These are phyloP conservation scores for Sinopyrophorus schimmeli DNA, from an alignment of 2,888 invertebrate species.

Conservation along the genomic window DNA sequence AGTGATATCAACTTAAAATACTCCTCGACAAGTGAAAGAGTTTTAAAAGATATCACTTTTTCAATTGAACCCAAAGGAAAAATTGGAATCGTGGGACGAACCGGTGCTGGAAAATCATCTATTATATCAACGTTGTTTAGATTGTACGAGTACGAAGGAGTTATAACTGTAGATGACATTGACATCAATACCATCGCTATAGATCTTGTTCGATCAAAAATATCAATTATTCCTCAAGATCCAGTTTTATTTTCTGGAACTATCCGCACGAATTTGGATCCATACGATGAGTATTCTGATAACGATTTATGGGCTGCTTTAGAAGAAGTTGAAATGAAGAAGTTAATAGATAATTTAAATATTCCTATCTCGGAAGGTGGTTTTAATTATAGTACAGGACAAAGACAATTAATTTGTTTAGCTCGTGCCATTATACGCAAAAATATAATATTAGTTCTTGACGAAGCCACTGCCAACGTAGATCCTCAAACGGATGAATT, in stretches of 20 bases:
- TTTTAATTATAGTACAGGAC: conserved; percentile 50
- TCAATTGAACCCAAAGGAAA: conserved; percentile 68
- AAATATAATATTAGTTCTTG: conserved; percentile 45
- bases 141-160: conserved; percentile 74
- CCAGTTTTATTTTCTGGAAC: conserved; percentile 85
- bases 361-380: conserved; percentile 66
- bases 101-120: conserved; percentile 81
- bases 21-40: conserved; percentile 67
- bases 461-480: conserved; percentile 81
- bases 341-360: conserved; percentile 39
- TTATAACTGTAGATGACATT: conserved; percentile 76
- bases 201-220: conserved; percentile 70
- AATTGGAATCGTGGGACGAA: conserved; percentile 78
- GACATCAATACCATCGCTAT: conserved; percentile 71
- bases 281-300: conserved; percentile 77
- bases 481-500: conserved; percentile 74
- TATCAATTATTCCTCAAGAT: conserved; percentile 85
- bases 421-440: conserved; percentile 62
- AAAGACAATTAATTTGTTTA: conserved; percentile 69
- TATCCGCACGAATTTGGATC: conserved; percentile 85
- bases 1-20: conserved; percentile 72
- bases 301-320: conserved; percentile 80
- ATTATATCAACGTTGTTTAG: conserved; percentile 78
- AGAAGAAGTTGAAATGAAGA: conserved; percentile 78
- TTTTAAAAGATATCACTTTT: conserved; percentile 71